Conservation (phyloP, 2,113 vertebrate species). For the Riparia riparia region DNA sequence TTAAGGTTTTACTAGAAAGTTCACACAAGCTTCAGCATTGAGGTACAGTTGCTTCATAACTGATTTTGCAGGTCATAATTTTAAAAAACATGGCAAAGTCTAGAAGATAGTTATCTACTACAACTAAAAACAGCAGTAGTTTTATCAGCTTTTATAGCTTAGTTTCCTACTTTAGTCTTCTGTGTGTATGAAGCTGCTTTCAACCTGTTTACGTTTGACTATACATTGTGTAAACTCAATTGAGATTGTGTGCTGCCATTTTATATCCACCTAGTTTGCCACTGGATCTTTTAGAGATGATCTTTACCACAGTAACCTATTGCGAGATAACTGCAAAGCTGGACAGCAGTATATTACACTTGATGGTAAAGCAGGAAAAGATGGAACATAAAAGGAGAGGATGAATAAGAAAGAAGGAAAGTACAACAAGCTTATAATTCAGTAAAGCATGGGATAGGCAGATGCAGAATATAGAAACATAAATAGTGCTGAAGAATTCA, state of each 20-base stretch:
- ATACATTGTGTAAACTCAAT: background rate
- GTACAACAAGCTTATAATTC: fast-evolving
- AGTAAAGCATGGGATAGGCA: background rate
- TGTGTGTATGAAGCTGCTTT: background rate
- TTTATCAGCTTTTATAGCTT: background rate
- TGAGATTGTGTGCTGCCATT: background rate
- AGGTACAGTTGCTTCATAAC: background rate
- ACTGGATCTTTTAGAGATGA: background rate
- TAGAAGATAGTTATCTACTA: background rate
- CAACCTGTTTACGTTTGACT: background rate
- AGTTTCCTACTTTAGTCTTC: background rate
- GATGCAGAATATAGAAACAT: background rate
- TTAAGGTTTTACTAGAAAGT: background rate
- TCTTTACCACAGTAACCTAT: background rate
- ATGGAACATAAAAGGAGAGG: background rate
- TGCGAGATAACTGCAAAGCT: background rate
- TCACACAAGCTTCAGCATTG: background rate
- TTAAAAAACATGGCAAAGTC: background rate
- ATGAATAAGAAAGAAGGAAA: background rate
- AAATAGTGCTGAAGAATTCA: background rate
- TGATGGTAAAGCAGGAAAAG: background rate
- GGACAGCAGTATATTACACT: background rate
- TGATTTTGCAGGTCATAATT: background rate
- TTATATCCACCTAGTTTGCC: background rate
- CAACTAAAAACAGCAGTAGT: background rate